Conservation (phyloP, 2,797 vertebrate genomes). For the Gastrophryne carolinensis region DNA sequence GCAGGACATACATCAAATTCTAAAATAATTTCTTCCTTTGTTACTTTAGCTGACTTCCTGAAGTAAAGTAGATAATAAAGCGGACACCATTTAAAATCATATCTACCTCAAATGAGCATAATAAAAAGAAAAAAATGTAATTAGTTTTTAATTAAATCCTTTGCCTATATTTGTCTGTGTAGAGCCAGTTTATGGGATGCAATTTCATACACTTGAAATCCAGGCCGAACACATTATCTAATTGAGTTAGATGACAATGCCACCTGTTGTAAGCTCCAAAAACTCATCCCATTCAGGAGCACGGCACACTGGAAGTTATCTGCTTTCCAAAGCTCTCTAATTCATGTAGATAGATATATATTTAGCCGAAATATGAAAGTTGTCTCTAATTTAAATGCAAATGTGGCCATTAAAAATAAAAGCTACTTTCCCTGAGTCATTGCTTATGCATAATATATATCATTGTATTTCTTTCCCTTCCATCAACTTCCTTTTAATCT, state of each 20-base stretch:
- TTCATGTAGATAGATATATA: not conserved
- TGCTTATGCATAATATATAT: not conserved
- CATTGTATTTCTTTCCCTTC: not conserved
- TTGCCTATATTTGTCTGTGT: constrained; percentile 40
- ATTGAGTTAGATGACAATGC: constrained; percentile 38
- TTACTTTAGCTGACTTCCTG: constrained; percentile 39
- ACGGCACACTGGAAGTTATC: constrained; percentile 16
- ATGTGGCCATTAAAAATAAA: not conserved
- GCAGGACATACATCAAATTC: constrained; percentile 26
- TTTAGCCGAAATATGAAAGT: not conserved
- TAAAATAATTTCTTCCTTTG: constrained; percentile 46
- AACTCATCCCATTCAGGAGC: constrained; percentile 23
- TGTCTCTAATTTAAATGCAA: constrained; percentile 13
- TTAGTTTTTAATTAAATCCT: constrained; percentile 45
- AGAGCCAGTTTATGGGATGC: constrained; percentile 33
- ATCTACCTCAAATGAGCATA: constrained; percentile 38
- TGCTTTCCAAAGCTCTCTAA: constrained; percentile 16
- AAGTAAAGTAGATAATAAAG: constrained; percentile 43
- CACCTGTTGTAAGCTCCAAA: constrained; percentile 33
- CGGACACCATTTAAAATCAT: constrained; percentile 42
- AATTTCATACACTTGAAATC: constrained; percentile 41
- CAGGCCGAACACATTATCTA: constrained; percentile 36
- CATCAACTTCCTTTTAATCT: not conserved
- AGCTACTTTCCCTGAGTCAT: not conserved
- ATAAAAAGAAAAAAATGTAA: constrained; percentile 35